Evolutionary conservation across 2,888 invertebrate genomes (phyloP).

Genomic region (Loripinus fragilis): DNA sequence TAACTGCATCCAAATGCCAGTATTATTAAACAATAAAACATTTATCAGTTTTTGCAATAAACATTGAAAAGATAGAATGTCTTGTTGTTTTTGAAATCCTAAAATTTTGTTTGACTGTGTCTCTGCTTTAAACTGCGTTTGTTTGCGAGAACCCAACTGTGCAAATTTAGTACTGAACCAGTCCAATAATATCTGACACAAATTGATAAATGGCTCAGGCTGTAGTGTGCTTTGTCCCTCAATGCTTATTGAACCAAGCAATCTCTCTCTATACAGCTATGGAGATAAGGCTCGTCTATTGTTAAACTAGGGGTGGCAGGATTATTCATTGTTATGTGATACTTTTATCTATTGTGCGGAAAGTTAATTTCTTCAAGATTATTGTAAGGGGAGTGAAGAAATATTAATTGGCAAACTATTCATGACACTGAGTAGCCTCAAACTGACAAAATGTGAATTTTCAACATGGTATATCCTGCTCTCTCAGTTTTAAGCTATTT

Average conservation of each 20-base stretch:
- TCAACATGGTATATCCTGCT: conserved; percentile 36
- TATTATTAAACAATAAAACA: no score
- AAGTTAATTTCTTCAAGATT: conserved; percentile 28
- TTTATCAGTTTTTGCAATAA: no score
- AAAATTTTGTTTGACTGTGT: neutral
- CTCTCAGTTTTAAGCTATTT: conserved; percentile 45
- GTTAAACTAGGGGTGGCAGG: conserved; percentile 46
- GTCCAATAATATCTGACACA: conserved; percentile 67
- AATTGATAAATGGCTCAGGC: conserved; percentile 73
- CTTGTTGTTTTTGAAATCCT: no score
- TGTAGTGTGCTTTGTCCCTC: conserved; percentile 69
- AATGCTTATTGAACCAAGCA: conserved; percentile 67
- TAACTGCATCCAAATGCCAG: no score
- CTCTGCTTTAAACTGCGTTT: neutral
- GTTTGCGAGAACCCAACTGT: conserved; percentile 15
- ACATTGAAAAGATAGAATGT: no score
- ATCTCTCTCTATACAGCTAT: conserved; percentile 60
- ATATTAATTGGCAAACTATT: conserved; percentile 5
- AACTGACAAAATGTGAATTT: neutral
- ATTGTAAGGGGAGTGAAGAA: conserved; percentile 14
- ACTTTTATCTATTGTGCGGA: conserved; percentile 44
- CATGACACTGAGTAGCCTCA: conserved; percentile 13
- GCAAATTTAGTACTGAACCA: conserved; percentile 44
- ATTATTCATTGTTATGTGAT: conserved; percentile 31
- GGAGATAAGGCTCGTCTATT: conserved; percentile 67